Percentiles rank a stretch among this genome's conserved stretches.
Conservation (phyloP, 1,140 invertebrate species). For the Zelostemma sp. region DNA sequence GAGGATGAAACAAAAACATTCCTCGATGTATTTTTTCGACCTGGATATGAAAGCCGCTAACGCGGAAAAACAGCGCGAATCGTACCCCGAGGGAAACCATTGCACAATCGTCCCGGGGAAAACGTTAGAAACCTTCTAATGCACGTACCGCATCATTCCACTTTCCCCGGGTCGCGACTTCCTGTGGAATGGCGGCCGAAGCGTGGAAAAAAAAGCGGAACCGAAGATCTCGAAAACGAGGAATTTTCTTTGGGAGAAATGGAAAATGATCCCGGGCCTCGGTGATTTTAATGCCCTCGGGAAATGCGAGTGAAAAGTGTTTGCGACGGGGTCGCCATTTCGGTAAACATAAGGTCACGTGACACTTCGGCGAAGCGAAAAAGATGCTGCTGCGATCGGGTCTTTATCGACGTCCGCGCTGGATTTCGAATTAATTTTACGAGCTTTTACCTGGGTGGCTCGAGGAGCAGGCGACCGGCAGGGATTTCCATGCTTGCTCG, state of each 20-base stretch:
- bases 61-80: not conserved
- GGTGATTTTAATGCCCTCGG: not conserved
- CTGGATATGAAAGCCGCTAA: no score
- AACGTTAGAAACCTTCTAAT: constrained; percentile 3
- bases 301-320: constrained; percentile 26
- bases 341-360: constrained; percentile 67
- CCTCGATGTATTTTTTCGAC: no score
- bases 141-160: not conserved
- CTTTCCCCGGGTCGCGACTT: not conserved
- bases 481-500: not conserved
- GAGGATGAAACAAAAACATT: no score
- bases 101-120: not conserved
- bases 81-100: not conserved
- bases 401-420: not conserved
- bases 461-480: not conserved
- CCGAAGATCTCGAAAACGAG: not conserved
- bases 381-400: constrained; percentile 2
- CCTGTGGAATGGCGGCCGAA: not conserved
- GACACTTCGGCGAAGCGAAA: constrained; percentile 38
- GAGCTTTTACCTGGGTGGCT: constrained; percentile 2
- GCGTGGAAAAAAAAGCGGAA: not conserved
- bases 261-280: not conserved
- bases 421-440: not conserved
- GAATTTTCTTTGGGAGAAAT: not conserved
- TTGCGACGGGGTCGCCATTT: constrained; percentile 61